Evolutionary conservation across 35 echinoderm and acorn worm genomes (phyloP), one percentile per base, ranked within the genome.

Genomic region (Acanthaster planci): DNA sequence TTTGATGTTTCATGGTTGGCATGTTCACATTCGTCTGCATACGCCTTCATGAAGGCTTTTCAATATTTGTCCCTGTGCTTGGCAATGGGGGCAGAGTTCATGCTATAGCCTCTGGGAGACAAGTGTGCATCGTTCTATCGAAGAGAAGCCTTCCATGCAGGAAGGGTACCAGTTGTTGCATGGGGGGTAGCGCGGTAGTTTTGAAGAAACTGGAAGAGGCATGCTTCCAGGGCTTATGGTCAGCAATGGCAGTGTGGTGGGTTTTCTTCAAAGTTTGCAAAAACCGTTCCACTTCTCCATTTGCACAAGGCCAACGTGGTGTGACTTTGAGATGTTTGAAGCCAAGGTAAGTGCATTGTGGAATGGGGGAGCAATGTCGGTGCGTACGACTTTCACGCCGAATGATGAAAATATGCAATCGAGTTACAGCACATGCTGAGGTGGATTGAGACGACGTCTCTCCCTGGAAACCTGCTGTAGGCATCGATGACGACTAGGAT

Each of bases 291-390:
- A n/a, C n/a, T n/a, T n/a, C n/a, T n/a, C n/a, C n/a, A n/a, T n/a
- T n/a, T n/a, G n/a, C n/a, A n/a, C n/a, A 68, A 1, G 89, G 88
- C 93, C 79, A 91, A 22, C 38, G 82, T 2, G 77, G 84, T 36
- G 78, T 91, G 4, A 84, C 37, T 52, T 91, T 91, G 27, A 67
- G 79, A 52, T 91, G 83, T 12, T 56, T 17, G 64, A 90, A 84
- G 2, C 92, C 79, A 39, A 80, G 21, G 44, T 84, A 87, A 2
- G 84, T 44, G 51, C 10, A 31, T 89, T 81, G 31, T 91, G 84
- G 56, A 95, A 95, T 8, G 89, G 93, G 19, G 93, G 89, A 2
- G 84, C 89, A 79, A 88, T 95, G 68, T 91, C 89, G 17, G 89
- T 84, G 7, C 76, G 59, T 2, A 95, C 84, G 21, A 85, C 78